These are phyloP conservation scores for Brachionus manjavacas DNA, from an alignment of 1,140 invertebrate genomes.

Conservation along the genomic window DNA sequence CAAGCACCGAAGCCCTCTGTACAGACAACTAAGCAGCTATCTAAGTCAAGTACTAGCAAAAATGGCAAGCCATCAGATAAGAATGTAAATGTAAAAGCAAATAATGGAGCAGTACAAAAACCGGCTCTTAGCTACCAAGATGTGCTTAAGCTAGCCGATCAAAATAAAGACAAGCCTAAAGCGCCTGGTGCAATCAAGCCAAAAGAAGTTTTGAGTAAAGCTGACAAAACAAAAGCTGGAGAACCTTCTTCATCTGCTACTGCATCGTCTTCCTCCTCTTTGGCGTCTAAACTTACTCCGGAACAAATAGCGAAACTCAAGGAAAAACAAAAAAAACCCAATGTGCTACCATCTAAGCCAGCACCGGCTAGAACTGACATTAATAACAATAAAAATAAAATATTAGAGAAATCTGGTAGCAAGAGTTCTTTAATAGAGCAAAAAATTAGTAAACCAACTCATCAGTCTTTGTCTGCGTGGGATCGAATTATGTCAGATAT, in stretches of 20 bases:
- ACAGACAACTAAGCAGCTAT: background rate
- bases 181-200: background rate
- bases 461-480: background rate
- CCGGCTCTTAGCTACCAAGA: slow-evolving; percentile 14
- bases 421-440: background rate
- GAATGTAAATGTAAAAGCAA: background rate
- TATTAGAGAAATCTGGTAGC: background rate
- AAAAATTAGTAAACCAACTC: background rate
- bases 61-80: background rate
- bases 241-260: background rate
- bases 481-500: slow-evolving; percentile 39
- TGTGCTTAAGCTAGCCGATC: slow-evolving; percentile 24
- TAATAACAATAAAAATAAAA: slow-evolving; percentile 24
- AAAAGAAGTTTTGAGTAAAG: background rate
- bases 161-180: slow-evolving; percentile 31
- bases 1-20: background rate
- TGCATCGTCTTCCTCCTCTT: background rate
- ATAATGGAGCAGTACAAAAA: background rate
- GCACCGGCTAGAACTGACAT: background rate
- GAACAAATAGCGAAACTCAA: slow-evolving; percentile 40
- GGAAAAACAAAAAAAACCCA: slow-evolving; percentile 16
- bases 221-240: background rate
- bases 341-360: background rate
- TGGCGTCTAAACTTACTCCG: background rate
- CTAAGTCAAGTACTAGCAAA: background rate